Base-by-base conservation (phyloP, 2,888 invertebrate genomes). In the Phyllotreta cruciferae region DNA sequence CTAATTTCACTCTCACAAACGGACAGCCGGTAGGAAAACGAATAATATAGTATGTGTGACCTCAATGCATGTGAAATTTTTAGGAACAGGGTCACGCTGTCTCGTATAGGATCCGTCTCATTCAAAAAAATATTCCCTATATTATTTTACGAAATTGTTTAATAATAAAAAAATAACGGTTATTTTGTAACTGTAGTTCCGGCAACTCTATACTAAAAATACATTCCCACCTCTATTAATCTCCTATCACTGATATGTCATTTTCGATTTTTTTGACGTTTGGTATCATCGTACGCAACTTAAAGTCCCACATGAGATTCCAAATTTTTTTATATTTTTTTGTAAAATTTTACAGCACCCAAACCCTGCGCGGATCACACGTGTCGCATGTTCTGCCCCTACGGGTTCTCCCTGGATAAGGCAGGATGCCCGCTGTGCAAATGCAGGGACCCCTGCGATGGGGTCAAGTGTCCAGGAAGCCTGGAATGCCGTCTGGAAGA, bases 331-430 rank as follows among this genome's bases (percentile, higher is more conserved):
- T 24, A n/a, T 10, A 37, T 7, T 10, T 37, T 6, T 24, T 24
- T 24, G 4, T 24, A 24, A 24, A 3, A 3, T 56, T 66, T 13
- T 69, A 13, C 72, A 77, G 85, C 84, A 49, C 89, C 89, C 0
- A 85, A 87, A 36, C 84, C 88, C 1, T 94, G 94, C 75, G 88
- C 91, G 0, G 91, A 91, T 0, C 91, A 91, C 71, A 90, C 90
- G 0, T 94, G 94, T 75, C 86, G 94, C 44, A 94, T 94, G 94
- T 86, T 93, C 67, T 94, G 94, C 73, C 90, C 93, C 0, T 86
- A 92, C 62, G 93, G 93, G 39, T 94, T 94, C 78, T 88, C 91
- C 68, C 85, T 91, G 73, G 82, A 85, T 44, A 71, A 82, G 10
- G 85, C 85, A 1, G 93, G 94, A 4, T 94, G 94, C 73, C 89